A percentile compares a stretch with the other conserved stretches of the same genome.
Conservation (phyloP, 2,797 vertebrate genomes). For the Sebastes wilsoni region DNA sequence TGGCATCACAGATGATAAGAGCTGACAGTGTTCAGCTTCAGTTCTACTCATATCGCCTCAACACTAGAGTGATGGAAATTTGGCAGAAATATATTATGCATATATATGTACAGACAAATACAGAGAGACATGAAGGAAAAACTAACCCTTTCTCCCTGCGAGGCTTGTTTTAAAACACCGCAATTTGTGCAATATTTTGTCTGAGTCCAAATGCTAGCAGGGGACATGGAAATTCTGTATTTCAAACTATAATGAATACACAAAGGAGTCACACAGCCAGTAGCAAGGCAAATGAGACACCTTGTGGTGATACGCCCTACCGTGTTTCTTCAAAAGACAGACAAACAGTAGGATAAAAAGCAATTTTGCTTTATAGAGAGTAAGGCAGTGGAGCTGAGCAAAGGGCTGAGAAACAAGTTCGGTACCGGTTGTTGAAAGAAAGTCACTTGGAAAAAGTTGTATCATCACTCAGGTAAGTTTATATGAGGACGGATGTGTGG, state of each 20-base stretch:
- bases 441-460: background rate
- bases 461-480: background rate
- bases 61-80: background rate
- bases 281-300: conserved; percentile 56
- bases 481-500: background rate
- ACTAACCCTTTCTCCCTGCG: background rate
- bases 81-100: background rate
- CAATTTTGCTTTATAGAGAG: background rate
- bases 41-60: background rate
- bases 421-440: background rate
- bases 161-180: conserved; percentile 27
- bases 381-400: background rate
- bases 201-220: conserved; percentile 23
- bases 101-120: background rate
- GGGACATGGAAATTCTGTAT: conserved; percentile 21
- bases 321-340: conserved; percentile 33
- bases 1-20: background rate
- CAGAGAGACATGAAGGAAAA: background rate
- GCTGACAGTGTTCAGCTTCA: background rate
- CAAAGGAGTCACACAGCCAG: conserved; percentile 45
- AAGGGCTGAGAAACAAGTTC: background rate
- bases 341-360: background rate
- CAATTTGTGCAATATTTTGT: conserved; percentile 23
- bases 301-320: conserved; percentile 43
- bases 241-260: conserved; percentile 61